Evolutionary conservation across 2,113 vertebrate genomes (phyloP), one percentile per base, ranked within the genome.

Genomic region (Trochalopteron elliotii): DNA sequence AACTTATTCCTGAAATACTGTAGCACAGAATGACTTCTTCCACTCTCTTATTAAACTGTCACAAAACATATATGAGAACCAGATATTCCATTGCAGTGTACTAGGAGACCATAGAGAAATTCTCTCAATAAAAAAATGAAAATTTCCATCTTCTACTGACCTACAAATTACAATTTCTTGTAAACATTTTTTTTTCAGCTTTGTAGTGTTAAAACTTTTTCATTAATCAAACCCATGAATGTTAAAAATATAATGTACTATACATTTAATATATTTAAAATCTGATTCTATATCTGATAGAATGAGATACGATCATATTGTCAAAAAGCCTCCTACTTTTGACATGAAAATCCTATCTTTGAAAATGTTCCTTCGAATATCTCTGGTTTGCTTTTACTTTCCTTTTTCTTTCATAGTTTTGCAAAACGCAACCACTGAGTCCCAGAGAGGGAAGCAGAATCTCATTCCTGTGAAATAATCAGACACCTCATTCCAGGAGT

Each of bases 1-100:
- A 93, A 97, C 83, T 85, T 82, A 94, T 96, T 95, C 93, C 95
- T 96, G 68, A 92, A 82, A 82, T 75, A 91, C 57, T 95, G 77
- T 89, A 81, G 49, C 69, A 92, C 96, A 85, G 74, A 60, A 57
- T 42, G 4, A 5, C 39, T 44, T 92, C 88, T 70, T 94, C 57
- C 6, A n/a, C 40, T 85, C 28, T 89, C 95, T 87, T 72, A 87
- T 85, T 91, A 77, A 85, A 67, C 47, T 93, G 94, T 95, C 96
- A 96, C 21, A 77, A 74, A 76, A 61, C 23, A 44, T 95, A 90
- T 79, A 67, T 95, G 88, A 95, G 95, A 97, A 96, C 21, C n/a
- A 75, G 37, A 16, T 86, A 95, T 88, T 89, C 78, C 61, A 30
- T 39, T 55, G 53, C 23, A 86, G 83, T 67, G 30, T 53, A 68